Evolutionary conservation across 2,888 invertebrate genomes (phyloP), one percentile per base, ranked within the genome.

Genomic region (Odontomyia ornata): DNA sequence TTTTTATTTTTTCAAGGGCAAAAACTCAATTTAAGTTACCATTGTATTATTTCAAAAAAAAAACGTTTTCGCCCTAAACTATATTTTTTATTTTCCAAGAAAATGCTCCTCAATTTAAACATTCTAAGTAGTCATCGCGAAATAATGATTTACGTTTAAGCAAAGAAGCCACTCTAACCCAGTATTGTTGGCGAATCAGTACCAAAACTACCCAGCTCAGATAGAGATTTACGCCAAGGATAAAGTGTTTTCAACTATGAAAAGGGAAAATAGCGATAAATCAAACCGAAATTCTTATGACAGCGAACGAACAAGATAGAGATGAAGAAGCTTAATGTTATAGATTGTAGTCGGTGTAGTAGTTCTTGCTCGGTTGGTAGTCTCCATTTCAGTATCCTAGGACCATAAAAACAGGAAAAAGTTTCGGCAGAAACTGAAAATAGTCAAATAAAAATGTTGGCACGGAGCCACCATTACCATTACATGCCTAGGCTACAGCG

Each of bases 241-340:
- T 73, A 73, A 57, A 73, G 73, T 73, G 73, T 73, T 73, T 73
- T 73, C 73, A 15, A 73, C 30, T 73, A 73, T 60, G 73, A 73
- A 72, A 73, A 73, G 73, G 57, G 57, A 73, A 73, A 73, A 73
- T 43, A 43, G 73, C 43, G 57, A 73, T 73, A 73, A 73, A 73
- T 73, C 73, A 73, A 57, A 73, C 36, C 57, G 60, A 60, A 73
- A 28, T 25, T 36, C 52, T 72, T 57, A 60, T 30, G 57, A 73
- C 28, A 11, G 43, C 73, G n/a, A 56, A 25, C 52, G 36, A 60
- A 36, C 73, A 60, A 30, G 73, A 73, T 60, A 57, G 36, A 73
- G 57, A 72, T 30, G 30, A 69, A 72, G 57, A 60, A 47, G 46
- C 27, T 25, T 57, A 60, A 18, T 60, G 56, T 28, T 30, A 23